These are phyloP conservation scores for Stomatorhinus walkeri DNA, from an alignment of 2,797 vertebrate species.

Conservation along the genomic window DNA sequence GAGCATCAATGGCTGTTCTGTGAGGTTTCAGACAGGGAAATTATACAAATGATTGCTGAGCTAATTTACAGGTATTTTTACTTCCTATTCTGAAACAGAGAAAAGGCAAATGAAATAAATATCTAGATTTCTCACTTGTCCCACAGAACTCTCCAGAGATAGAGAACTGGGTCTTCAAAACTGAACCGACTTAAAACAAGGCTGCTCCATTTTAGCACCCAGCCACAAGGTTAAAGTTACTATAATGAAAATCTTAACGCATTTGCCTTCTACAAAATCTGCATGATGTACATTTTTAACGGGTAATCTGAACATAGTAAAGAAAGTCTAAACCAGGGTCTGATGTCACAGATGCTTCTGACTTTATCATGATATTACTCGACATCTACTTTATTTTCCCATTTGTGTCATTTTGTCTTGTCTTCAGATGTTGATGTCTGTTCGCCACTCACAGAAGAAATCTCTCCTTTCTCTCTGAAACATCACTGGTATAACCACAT, in stretches of 20 bases:
- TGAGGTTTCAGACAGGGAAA: not conserved
- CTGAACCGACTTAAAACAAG: not conserved
- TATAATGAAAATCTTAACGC: not conserved
- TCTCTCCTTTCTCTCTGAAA: not conserved
- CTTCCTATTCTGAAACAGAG: not conserved
- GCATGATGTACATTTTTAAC: not conserved
- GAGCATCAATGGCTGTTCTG: conserved; percentile 2
- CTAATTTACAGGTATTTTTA: not conserved
- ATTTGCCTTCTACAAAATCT: not conserved
- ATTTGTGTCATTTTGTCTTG: not conserved
- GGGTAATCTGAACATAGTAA: not conserved
- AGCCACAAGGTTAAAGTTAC: not conserved
- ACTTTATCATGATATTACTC: not conserved
- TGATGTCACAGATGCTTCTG: not conserved
- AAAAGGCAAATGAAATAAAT: conserved; percentile 7
- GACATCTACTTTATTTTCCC: not conserved
- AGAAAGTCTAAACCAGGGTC: not conserved
- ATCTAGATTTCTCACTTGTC: not conserved
- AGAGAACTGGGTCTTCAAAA: not conserved
- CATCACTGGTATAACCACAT: not conserved
- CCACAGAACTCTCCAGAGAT: not conserved
- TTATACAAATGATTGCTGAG: conserved; percentile 6
- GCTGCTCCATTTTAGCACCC: not conserved
- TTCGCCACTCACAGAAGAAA: not conserved
- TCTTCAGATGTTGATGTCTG: not conserved